These are phyloP conservation scores for Odontomachus brunneus DNA, from an alignment of 1,140 invertebrate genomes.

Conservation along the genomic window DNA sequence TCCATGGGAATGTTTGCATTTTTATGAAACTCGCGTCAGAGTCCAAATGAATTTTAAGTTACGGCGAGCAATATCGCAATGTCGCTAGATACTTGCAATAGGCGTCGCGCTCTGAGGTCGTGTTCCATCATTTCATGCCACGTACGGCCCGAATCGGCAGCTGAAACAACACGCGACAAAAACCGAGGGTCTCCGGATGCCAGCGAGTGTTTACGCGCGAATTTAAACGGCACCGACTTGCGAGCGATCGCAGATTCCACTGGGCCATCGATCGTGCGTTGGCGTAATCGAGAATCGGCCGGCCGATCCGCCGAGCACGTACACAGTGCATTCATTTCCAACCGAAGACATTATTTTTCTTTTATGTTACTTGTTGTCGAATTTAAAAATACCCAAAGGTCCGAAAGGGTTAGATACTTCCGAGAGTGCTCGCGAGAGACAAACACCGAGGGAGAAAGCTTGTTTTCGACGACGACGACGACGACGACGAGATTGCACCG, in stretches of 20 bases:
- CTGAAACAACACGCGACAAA: conserved; percentile 50
- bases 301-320: background rate
- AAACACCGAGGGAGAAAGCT: conserved; percentile 37
- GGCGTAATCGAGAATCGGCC: conserved; percentile 1
- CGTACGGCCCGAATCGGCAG: conserved; percentile 3
- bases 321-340: background rate
- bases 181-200: conserved; percentile 15
- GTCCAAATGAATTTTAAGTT: no score
- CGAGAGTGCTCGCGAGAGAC: conserved; percentile 40
- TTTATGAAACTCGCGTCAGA: no score
- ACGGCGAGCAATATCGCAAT: background rate
- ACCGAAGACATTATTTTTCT: background rate
- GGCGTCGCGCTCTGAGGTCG: conserved; percentile 22
- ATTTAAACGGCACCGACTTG: conserved; percentile 18
- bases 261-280: background rate
- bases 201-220: conserved; percentile 39
- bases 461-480: conserved; percentile 29
- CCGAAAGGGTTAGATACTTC: conserved; percentile 53
- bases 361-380: conserved; percentile 25
- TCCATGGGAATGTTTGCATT: no score
- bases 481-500: background rate
- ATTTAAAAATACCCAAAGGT: conserved; percentile 48
- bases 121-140: conserved; percentile 58
- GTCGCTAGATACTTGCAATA: conserved; percentile 16
- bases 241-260: conserved; percentile 28